These are phyloP conservation scores for Anabacerthia variegaticeps DNA, from an alignment of 2,797 vertebrate species.

Conservation along the genomic window DNA sequence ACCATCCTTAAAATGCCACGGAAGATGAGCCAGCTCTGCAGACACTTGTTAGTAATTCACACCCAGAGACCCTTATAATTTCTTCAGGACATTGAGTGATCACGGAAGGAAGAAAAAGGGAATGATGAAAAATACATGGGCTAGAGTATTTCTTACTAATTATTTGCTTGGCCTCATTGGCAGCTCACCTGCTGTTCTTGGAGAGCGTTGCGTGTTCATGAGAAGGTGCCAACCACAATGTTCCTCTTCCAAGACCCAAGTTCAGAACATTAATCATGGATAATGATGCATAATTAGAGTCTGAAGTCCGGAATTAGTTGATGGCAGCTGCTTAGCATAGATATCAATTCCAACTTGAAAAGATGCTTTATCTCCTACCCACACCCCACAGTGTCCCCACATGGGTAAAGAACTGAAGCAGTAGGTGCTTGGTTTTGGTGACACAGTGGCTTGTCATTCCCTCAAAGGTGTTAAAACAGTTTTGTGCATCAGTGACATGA, in stretches of 20 bases:
- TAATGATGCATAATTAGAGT: slow-evolving; percentile 12
- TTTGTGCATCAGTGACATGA: neutral
- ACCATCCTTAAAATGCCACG: neutral
- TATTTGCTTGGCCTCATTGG: neutral
- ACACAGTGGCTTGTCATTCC: neutral
- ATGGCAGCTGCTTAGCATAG: neutral
- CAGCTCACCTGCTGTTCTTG: neutral
- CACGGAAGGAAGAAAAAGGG: neutral
- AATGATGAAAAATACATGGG: neutral
- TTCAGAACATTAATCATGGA: neutral
- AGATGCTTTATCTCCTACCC: neutral
- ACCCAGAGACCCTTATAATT: neutral
- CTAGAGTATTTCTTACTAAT: neutral
- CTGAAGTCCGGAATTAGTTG: neutral
- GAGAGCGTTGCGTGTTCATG: neutral
- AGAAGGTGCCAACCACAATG: neutral
- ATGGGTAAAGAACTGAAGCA: neutral
- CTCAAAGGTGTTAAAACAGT: neutral
- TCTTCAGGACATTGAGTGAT: neutral
- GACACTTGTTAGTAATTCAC: neutral
- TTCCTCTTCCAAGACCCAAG: neutral
- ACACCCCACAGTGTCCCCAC: neutral
- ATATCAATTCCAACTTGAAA: neutral
- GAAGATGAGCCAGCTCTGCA: neutral
- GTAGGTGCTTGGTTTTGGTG: neutral